A percentile compares a stretch with the other conserved stretches of the same genome.
Conservation (phyloP, 2,797 vertebrate species). For the Cossypha polioptera region DNA sequence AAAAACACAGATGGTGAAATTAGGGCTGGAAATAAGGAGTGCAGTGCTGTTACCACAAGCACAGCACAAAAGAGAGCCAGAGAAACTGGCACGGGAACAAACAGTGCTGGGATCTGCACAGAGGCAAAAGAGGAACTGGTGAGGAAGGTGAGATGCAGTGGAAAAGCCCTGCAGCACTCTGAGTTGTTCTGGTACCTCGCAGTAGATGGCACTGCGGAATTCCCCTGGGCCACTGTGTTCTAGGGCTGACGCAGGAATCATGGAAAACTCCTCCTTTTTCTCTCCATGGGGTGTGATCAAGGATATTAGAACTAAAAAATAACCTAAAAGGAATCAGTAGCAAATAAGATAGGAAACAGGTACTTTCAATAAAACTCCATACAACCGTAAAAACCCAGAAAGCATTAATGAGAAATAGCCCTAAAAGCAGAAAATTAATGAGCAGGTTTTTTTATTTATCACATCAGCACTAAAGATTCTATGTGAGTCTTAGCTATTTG, state of each 20-base stretch:
- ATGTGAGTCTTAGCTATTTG: background rate
- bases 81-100: background rate
- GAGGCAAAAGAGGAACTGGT: background rate
- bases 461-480: background rate
- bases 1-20: background rate
- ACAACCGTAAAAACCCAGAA: background rate
- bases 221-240: background rate
- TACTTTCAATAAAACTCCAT: background rate
- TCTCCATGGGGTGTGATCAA: background rate
- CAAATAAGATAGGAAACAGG: background rate
- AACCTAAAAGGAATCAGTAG: accelerated
- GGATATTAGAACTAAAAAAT: background rate
- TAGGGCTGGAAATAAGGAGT: background rate
- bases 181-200: background rate
- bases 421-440: background rate
- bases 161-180: background rate
- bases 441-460: background rate
- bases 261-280: background rate
- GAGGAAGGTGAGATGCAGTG: background rate
- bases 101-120: background rate
- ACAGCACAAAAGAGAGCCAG: background rate
- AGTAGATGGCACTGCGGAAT: conserved; percentile 17
- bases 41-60: background rate
- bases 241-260: background rate
- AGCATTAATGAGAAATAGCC: background rate